Base-by-base conservation (phyloP, 2,797 vertebrate genomes). In the Chelidonichthys spinosus region DNA sequence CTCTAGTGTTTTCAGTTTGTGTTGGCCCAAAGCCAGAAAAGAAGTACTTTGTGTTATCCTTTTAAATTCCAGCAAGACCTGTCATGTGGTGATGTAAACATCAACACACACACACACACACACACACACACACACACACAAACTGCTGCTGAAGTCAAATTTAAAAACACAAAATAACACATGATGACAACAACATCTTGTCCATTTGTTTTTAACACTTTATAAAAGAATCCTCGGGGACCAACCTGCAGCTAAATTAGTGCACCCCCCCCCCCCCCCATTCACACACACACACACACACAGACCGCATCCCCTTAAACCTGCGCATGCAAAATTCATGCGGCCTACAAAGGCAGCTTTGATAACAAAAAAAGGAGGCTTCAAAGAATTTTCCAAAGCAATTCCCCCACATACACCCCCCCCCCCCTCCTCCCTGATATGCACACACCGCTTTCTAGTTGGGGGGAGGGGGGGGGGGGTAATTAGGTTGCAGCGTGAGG, bases 321-420 rank as follows among this genome's bases (percentile, higher is more conserved):
- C 82, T 87, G 70, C 87, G 72, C 89, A 91, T 89, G 75, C 83
- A 90, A 90, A 85, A 91, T 91, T 88, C 82, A 91, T 92, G 82
- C 58, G 14, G 73, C 78, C 83, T 84, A 92, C 87, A 90, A 89
- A 89, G 87, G 68, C 64, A 49, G 79, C 88, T 92, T 93, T 92
- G 92, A 90, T 82, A 86, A 88, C 89, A 79, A 90, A 86, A 88
- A 87, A 88, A 53, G 3, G 63, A 78, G 81, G 81, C 89, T 92
- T 93, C 89, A 92, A 90, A 92, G 78, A 86, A 64, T 79, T 87
- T 88, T 91, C 81, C 59, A 75, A 80, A 86, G 74, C 79, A 18
- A 72, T 73, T 79, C 40, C 40, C 25, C 25, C 25, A 25, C 25
- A 25, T 54, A 6, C 9, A 1, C 44, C 44, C 65, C 33, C 39